Base-by-base conservation (phyloP, 2,888 invertebrate genomes). In the Dascillus cervinus region DNA sequence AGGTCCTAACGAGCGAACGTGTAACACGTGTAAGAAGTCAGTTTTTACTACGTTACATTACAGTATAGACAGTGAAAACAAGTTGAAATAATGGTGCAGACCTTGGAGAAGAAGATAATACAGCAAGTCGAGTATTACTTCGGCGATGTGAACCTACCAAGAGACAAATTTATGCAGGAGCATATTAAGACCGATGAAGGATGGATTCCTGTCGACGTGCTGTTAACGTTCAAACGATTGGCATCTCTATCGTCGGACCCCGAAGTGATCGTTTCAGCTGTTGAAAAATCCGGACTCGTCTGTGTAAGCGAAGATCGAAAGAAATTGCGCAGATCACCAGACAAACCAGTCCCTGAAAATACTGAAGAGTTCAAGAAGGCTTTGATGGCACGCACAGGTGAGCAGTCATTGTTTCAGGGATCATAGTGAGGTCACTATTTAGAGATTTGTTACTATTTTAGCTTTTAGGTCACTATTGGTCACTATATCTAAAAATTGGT, bases 131-230 rank as follows among this genome's bases (percentile, higher is more conserved):
- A 77, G 53, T 76, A 74, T 55, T 77, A 77, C 56, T 77, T 76
- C 45, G 94, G 97, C 27, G 90, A 98, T 62, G 74, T 84, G 3
- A 98, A 98, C 66, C 70, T 98, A 29, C 81, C 83, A 1, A 76
- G 85, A 37, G 97, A 98, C 61, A 92, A 87, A 64, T 98, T 96
- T 60, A 69, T 98, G n/a, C 77, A 80, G 49, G 86, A 87, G 39
- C 83, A 92, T 65, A 76, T 86, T 1, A 78, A 78, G 46, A 70
- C 86, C 42, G 86, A 91, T 46, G 86, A 92, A 30, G 96, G 89
- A 2, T 91, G 97, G 97, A 77, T 98, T 11, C 77, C 88, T 0
- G 60, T 97, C 24, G 77, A 82, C 0, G 77, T 85, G 0, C 73
- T 98, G 64, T 66, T 86, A 25, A 90, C 80, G 36, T 98, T 97